Conservation (phyloP, 2,797 vertebrate genomes). For the Siniperca undulata region DNA sequence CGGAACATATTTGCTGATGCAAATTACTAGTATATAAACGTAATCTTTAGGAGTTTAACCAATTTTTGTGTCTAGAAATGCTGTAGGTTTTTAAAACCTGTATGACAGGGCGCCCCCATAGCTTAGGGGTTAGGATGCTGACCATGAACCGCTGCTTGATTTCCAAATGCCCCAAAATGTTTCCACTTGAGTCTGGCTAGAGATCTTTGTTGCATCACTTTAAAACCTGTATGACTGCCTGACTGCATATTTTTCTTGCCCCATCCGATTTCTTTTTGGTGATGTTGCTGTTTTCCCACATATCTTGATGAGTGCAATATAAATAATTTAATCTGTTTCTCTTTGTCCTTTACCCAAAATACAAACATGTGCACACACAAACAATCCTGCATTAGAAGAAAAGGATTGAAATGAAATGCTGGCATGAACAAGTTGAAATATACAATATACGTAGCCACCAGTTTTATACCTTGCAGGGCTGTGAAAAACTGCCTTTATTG, state of each 20-base stretch:
- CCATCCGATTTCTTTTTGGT: not conserved
- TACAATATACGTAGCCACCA: conserved; percentile 23
- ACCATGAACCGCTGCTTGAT: not conserved
- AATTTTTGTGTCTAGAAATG: too few relatives aligned
- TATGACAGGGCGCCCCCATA: not conserved
- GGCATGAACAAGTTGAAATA: conserved; percentile 21
- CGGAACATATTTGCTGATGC: too few relatives aligned
- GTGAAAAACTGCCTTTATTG: conserved; percentile 26
- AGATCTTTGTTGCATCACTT: not conserved
- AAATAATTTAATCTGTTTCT: not conserved
- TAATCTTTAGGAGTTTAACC: too few relatives aligned
- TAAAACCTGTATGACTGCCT: not conserved
- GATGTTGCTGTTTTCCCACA: not conserved
- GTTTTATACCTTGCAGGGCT: conserved; percentile 25
- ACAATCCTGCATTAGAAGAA: not conserved
- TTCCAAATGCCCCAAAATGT: too few relatives aligned
- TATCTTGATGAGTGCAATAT: not conserved
- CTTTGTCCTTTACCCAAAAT: not conserved
- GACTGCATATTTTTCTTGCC: not conserved
- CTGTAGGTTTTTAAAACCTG: too few relatives aligned
- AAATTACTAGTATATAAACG: too few relatives aligned
- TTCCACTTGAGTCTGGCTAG: not conserved
- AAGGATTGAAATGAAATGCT: conserved; percentile 24
- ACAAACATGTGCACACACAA: not conserved
- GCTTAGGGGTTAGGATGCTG: not conserved